Evolutionary conservation across 1,140 invertebrate genomes (phyloP), one percentile per base, ranked within the genome.

Genomic region (Procambarus clarkii): DNA sequence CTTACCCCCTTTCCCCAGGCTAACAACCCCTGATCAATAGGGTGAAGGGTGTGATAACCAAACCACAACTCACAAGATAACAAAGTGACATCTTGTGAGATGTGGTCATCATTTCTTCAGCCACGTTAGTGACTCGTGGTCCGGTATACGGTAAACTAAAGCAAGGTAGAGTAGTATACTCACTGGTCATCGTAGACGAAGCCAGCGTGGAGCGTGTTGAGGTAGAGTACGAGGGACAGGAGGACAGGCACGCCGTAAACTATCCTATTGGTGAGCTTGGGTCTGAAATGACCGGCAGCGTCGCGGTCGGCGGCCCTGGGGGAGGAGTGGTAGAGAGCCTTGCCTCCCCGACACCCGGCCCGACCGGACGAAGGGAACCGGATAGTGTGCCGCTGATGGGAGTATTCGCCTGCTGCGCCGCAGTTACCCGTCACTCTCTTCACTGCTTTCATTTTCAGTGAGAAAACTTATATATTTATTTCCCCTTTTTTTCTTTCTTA

Each of bases 111-210:
- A n/a, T n/a, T n/a, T n/a, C n/a, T n/a, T n/a, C n/a, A n/a, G n/a
- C n/a, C n/a, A n/a, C n/a, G n/a, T n/a, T n/a, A n/a, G 50, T 8
- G 7, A 54, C 0, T 54, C 50, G 7, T 8, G 50, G 7, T 54
- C 0, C 50, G 13, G 50, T 8, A 11, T 54, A 3, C 50, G 13
- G 7, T 5, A 8, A 54, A 54, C 7, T 64, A 64, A 8, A 15
- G 18, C 60, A 54, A 54, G 15, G 18, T 64, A 64, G 4, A 0
- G 60, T 64, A 64, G 13, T 58, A 45, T 81, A 92, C 91, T 92
- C 83, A 92, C 91, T 88, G 87, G 91, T 92, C 91, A 88, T 92
- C 91, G 76, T 92, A 92, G 86, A 92, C 91, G 50, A 92, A 92
- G 80, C 91, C 91, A 13, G 91, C 91, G 48, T 88, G 91, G 1